Evolutionary conservation across 2,113 vertebrate species (phyloP).

Genomic region (Synodontis membranacea): DNA sequence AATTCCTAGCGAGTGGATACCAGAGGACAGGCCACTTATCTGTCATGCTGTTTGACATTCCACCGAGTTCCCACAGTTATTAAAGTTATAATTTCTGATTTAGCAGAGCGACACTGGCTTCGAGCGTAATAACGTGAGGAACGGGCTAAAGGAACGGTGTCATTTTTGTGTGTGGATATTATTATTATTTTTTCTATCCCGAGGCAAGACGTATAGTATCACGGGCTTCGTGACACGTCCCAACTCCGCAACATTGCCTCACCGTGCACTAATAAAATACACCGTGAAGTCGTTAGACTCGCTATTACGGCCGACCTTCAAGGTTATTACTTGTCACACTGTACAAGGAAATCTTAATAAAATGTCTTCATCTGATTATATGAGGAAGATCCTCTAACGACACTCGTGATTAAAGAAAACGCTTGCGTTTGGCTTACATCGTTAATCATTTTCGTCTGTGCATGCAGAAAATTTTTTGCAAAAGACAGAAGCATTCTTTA

Average conservation of each 20-base stretch:
- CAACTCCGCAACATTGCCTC: background rate
- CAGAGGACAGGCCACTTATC: background rate
- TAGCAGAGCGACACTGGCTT: background rate
- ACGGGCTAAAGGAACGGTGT: background rate
- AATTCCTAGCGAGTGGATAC: background rate
- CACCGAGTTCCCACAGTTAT: constrained; percentile 11
- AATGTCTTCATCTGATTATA: background rate
- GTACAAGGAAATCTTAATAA: background rate
- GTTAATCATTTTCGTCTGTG: background rate
- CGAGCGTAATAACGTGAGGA: background rate
- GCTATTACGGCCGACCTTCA: background rate
- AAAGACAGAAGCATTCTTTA: background rate
- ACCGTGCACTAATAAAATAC: background rate
- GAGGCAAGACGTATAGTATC: background rate
- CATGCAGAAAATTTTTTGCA: background rate
- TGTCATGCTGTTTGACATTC: constrained; percentile 2
- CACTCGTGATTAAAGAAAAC: background rate
- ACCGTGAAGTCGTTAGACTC: background rate
- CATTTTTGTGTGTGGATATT: background rate
- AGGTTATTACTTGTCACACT: background rate
- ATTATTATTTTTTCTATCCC: background rate
- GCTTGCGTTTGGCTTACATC: background rate
- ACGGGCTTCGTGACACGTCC: background rate
- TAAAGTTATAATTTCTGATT: constrained; percentile 11
- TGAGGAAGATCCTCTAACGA: background rate